A percentile compares a stretch with the other conserved stretches of the same genome.
These are phyloP conservation scores for Cossypha niveicapilla DNA, from an alignment of 2,797 vertebrate species.

Conservation along the genomic window DNA sequence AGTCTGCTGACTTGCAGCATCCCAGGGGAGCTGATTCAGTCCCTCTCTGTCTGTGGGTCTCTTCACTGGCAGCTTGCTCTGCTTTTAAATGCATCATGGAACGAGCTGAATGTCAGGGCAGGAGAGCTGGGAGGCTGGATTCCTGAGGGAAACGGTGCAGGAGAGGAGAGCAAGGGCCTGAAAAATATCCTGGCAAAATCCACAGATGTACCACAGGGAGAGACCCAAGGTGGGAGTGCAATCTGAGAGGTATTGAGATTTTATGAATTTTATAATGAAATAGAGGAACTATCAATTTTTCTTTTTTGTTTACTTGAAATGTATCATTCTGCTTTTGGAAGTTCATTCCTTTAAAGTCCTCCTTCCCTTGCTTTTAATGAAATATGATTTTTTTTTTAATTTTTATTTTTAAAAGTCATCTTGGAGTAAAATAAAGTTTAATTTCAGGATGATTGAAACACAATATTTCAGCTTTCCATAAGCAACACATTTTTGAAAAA, in stretches of 20 bases:
- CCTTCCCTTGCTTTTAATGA: neutral
- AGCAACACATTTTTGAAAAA: neutral
- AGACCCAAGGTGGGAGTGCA: neutral
- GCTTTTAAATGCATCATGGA: neutral
- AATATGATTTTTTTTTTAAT: neutral
- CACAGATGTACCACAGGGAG: neutral
- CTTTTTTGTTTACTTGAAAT: neutral
- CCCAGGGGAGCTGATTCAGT: neutral
- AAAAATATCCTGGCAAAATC: neutral
- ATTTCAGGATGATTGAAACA: neutral
- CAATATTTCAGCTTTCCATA: neutral
- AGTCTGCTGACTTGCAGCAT: constrained; percentile 19
- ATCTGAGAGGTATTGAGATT: neutral
- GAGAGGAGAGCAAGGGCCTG: neutral
- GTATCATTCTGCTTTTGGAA: neutral
- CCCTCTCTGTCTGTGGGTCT: neutral
- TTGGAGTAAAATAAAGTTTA: neutral
- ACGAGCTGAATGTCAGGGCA: neutral
- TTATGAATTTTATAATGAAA: neutral
- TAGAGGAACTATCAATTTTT: neutral
- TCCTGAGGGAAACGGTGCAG: neutral
- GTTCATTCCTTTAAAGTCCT: neutral
- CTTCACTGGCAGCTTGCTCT: neutral
- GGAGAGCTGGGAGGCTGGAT: neutral
- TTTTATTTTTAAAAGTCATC: neutral